Percentiles rank a stretch among this genome's conserved stretches.
Evolutionary conservation across 2,113 vertebrate species (phyloP).

Genomic region (Fukomys damarensis): DNA sequence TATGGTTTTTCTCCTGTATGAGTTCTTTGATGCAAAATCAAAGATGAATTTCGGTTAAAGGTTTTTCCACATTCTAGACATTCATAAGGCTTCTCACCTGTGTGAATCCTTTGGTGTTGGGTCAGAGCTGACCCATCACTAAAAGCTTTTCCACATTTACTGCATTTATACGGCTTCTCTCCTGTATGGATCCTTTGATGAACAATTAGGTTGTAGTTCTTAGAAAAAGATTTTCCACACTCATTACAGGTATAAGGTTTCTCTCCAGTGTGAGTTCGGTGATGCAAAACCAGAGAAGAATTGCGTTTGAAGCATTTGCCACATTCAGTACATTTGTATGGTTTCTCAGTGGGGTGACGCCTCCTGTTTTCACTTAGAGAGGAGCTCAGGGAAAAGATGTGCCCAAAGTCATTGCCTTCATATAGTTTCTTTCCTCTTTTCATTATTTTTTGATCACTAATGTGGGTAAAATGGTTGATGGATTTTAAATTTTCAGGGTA

Average conservation of each 20-base stretch:
- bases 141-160: slow-evolving; percentile 77
- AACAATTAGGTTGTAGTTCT: slow-evolving; percentile 78
- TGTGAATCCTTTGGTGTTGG: slow-evolving; percentile 79
- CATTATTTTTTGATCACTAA: slow-evolving; percentile 56
- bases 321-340: slow-evolving; percentile 71
- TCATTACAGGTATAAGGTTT: slow-evolving; percentile 76
- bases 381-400: slow-evolving; percentile 56
- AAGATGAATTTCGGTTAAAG: slow-evolving; percentile 77
- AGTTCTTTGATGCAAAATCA: slow-evolving; percentile 78
- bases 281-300: slow-evolving; percentile 75
- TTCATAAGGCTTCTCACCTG: slow-evolving; percentile 75
- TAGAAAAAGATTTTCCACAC: slow-evolving; percentile 80
- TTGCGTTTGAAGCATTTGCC: slow-evolving; percentile 77
- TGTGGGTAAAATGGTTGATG: slow-evolving; percentile 41
- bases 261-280: slow-evolving; percentile 80
- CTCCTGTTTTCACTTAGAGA: slow-evolving; percentile 59
- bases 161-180: slow-evolving; percentile 79
- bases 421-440: slow-evolving; percentile 62
- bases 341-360: slow-evolving; percentile 58
- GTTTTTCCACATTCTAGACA: slow-evolving; percentile 79
- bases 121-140: slow-evolving; percentile 79
- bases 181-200: slow-evolving; percentile 81
- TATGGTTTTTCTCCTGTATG: slow-evolving; percentile 80
- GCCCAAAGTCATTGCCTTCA: slow-evolving; percentile 53
- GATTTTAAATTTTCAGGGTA: slow-evolving; percentile 50